Evolutionary conservation across 2,113 vertebrate species (phyloP).

Genomic region (Anarhynchus alexandrinus): DNA sequence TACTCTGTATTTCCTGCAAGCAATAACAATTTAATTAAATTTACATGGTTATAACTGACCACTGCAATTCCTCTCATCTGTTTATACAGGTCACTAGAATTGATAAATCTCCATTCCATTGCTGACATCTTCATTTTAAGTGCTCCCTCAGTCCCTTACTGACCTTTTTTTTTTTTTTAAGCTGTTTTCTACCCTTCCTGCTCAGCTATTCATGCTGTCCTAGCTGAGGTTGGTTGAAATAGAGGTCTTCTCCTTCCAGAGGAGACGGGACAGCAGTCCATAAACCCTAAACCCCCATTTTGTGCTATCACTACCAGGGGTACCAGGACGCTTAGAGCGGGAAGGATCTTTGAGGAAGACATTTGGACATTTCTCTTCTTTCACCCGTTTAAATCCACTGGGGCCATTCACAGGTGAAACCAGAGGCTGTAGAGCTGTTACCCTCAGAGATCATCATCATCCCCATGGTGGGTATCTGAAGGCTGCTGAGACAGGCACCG

Average conservation of each 20-base stretch:
- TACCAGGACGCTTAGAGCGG: too few relatives aligned
- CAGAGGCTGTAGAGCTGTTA: neutral
- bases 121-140: neutral
- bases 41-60: neutral
- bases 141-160: neutral
- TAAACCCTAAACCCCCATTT: neutral
- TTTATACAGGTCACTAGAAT: neutral
- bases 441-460: neutral
- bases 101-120: conserved; percentile 26
- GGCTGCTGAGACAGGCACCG: neutral
- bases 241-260: neutral
- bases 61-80: neutral
- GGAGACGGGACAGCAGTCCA: neutral
- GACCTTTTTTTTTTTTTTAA: neutral
- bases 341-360: neutral
- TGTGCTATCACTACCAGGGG: too few relatives aligned
- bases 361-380: neutral
- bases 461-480: neutral
- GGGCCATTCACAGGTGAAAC: neutral
- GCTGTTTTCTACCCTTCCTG: neutral
- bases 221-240: neutral
- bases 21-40: conserved; percentile 37
- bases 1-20: neutral
- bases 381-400: neutral
- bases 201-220: neutral